Evolutionary conservation across 2,888 invertebrate genomes (phyloP).

Genomic region (Nomada ferruginata): DNA sequence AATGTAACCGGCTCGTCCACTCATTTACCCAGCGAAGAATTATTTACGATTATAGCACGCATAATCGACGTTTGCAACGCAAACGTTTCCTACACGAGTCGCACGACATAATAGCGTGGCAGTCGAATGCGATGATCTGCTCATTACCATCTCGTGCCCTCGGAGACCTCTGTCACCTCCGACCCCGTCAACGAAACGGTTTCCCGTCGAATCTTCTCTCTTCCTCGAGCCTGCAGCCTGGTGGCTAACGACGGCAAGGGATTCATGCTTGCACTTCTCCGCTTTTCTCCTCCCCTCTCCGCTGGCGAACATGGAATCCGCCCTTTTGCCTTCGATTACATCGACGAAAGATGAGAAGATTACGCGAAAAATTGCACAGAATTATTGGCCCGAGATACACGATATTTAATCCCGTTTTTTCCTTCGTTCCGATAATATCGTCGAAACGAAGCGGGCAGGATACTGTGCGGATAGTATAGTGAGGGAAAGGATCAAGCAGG

Average conservation of each 20-base stretch:
- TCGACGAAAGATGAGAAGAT: background rate
- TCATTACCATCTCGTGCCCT: slow-evolving; percentile 79
- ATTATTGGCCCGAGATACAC: background rate
- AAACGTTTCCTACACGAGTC: slow-evolving; percentile 4
- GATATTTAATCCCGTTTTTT: background rate
- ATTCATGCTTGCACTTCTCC: slow-evolving; percentile 11
- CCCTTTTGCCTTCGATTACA: slow-evolving; percentile 9
- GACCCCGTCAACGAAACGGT: slow-evolving; percentile 70
- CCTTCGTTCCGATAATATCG: background rate
- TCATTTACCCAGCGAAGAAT: background rate
- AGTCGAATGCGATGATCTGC: slow-evolving; percentile 81
- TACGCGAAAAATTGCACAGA: background rate
- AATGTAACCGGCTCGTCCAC: background rate
- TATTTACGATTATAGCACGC: background rate
- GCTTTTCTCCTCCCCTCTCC: too few species aligned
- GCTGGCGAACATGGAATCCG: slow-evolving; percentile 11
- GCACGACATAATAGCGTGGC: slow-evolving; percentile 60
- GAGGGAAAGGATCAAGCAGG: background rate
- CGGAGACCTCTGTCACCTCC: slow-evolving; percentile 77
- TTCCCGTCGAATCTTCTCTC: slow-evolving; percentile 50
- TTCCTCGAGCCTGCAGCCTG: slow-evolving; percentile 16
- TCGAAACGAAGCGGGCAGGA: background rate
- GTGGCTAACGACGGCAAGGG: background rate
- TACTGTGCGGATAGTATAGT: background rate
- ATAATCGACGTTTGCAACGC: background rate